Evolutionary conservation across 2,797 vertebrate genomes (phyloP), one percentile per base, ranked within the genome.

Genomic region (Argyrosomus regius): DNA sequence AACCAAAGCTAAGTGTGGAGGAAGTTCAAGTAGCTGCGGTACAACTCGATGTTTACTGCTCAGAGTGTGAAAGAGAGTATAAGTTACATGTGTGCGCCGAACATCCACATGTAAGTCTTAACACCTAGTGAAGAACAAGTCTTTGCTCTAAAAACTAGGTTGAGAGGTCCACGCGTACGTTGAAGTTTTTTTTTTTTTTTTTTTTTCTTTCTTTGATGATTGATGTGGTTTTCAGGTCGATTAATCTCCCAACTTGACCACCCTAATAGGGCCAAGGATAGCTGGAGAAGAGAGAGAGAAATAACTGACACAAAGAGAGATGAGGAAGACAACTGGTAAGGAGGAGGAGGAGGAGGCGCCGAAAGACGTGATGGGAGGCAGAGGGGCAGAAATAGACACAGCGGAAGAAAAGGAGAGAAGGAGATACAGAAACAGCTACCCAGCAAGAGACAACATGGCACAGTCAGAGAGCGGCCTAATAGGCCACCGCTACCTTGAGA

Each of bases 251-350:
- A 64, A 73, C 73, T 81, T 88, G 78, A 80, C 83, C 87, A 85
- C 48, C 62, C 58, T 84, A 88, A 89, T 84, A 87, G 77, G 83
- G 85, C 81, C 89, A 89, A 89, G 85, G 83, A 84, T 86, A 88
- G 66, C 71, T 46, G 31, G 67, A 74, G 71, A 77, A 71, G 70
- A 73, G 64, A 54, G 63, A 63, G 52, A 73, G 64, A 49, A 63
- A 68, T 74, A 83, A 70, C 48, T 85, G 74, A 85, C 75, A 85
- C 26, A 54, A 18, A 77, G 75, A 84, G 78, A 67, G 57, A 75
- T 20, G 41, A 71, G 65, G 62, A 63, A 66, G 58, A 71, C 39
- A 50, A 84, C 57, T 45, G 43, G 80, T 76, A 65, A 84, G 68
- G 65, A 65, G 65, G 81, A 75, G 59, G 56, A 8, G 35, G 35